Conservation (phyloP, 2,888 invertebrate genomes). For the Epistrophella euchroma region DNA sequence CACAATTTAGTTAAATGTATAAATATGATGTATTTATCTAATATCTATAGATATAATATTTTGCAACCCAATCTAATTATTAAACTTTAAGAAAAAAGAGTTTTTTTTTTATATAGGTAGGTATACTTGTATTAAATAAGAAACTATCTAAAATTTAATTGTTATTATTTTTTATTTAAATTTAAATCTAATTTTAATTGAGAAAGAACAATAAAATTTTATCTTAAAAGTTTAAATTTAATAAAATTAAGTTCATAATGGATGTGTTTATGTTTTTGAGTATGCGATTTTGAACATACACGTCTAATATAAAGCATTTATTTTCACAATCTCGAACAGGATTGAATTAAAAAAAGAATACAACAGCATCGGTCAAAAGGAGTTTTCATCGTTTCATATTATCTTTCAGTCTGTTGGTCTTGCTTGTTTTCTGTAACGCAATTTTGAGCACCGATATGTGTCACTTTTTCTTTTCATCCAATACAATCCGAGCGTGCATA, state of each 20-base stretch:
- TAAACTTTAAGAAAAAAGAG: constrained; percentile 58
- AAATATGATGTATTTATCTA: constrained; percentile 76
- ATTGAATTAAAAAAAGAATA: not conserved
- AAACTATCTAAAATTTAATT: constrained; percentile 50
- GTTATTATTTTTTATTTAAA: constrained; percentile 19
- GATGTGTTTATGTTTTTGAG: constrained; percentile 54
- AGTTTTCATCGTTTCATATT: no score
- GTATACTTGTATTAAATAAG: constrained; percentile 65
- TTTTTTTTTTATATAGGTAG: constrained; percentile 21
- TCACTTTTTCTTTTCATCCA: not conserved
- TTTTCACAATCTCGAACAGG: not conserved
- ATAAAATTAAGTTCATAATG: constrained; percentile 71
- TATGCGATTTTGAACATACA: constrained; percentile 50
- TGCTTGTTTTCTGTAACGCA: not conserved
- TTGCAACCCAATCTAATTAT: constrained; percentile 71
- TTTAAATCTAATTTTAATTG: constrained; percentile 35
- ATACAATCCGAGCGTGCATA: not conserved
- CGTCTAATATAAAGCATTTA: constrained; percentile 11
- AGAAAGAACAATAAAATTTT: constrained; percentile 58
- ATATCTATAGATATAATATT: constrained; percentile 57
- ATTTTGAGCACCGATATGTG: not conserved
- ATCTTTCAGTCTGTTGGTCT: no score
- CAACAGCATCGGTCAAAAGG: not conserved
- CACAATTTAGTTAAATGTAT: constrained; percentile 83
- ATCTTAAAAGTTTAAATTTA: constrained; percentile 50